Percentiles rank a stretch among this genome's conserved stretches.
phyloP scores from a whole-genome alignment of 2,113 vertebrate species.

The Tonatia bakeri region DNA sequence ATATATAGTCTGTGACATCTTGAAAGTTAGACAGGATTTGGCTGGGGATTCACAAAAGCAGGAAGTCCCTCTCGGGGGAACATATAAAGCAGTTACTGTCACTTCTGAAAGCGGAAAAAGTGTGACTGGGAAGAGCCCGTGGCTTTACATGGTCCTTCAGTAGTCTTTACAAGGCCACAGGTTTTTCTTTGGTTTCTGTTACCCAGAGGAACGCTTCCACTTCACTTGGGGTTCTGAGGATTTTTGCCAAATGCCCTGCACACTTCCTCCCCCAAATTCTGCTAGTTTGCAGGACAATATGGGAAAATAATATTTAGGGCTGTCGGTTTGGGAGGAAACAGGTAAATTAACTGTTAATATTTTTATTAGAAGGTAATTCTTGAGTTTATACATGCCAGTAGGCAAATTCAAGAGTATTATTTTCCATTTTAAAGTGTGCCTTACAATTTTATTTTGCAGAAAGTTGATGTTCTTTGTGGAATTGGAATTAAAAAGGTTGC shows the following conservation, averaged over 20 bases:
- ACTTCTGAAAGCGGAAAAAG: neutral
- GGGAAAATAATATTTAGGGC: slow-evolving; percentile 2
- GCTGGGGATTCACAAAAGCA: neutral
- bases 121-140: neutral
- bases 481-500: slow-evolving; percentile 89
- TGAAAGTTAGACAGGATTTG: slow-evolving; percentile 3
- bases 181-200: neutral
- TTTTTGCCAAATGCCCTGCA: neutral
- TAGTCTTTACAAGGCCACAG: neutral
- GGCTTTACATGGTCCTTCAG: neutral
- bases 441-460: slow-evolving; percentile 75
- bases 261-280: neutral
- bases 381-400: neutral
- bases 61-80: neutral
- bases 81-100: neutral
- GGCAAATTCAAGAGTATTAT: neutral
- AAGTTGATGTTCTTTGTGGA: slow-evolving; percentile 89
- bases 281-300: neutral
- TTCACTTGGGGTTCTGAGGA: neutral
- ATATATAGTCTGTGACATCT: neutral
- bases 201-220: neutral
- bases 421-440: neutral
- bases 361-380: neutral
- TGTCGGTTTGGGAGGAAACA: neutral
- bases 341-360: neutral